Base-by-base conservation (phyloP, 1,140 invertebrate species). In the Carcinoscorpius rotundicauda region DNA sequence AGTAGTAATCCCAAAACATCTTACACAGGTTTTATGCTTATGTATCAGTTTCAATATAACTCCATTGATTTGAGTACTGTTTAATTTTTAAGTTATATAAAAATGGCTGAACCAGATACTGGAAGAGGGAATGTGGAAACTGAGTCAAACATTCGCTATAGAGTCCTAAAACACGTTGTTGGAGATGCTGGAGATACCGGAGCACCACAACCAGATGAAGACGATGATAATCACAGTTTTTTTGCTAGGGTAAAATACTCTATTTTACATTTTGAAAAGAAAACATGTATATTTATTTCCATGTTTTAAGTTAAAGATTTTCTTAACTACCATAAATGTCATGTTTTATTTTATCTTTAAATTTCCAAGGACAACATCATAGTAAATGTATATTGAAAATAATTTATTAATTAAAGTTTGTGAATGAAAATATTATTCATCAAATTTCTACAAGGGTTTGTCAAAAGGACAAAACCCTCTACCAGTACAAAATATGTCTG, bases 191-290 rank as follows among this genome's bases (percentile, higher is more conserved):
- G 60, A 5, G 64, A 62, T 65, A 52, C 11, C 5, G 60, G 60
- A 53, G 61, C 55, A 58, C 64, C 60, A 52, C 8, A 48, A 61
- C 58, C 58, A 6, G 64, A 65, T 49, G 60, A 52, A 58, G 64
- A 65, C 51, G 49, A 61, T 55, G 59, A 49, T 10, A 9, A 51
- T 49, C 60, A 65, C 58, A 29, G 58, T 48, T 65, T 65, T 58
- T 65, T 65, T 65, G 64, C 53, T 58, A 65, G 58, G 50, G 64
- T 62, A 58, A 61, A 10, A 57, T 10, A 51, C 11, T 8, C 6
- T 61, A 10, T 61, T 51, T 61, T 61, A 5, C 1, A 4, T n/a
- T 10, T 52, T 61, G 29, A 29, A 29, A 29, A 29, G 29, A 29
- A 29, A 29, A 29, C 29, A n/a, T n/a, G 29, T 29, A 29, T 61